Evolutionary conservation across 1,140 invertebrate species (phyloP).

Genomic region (Drosophila sp.): DNA sequence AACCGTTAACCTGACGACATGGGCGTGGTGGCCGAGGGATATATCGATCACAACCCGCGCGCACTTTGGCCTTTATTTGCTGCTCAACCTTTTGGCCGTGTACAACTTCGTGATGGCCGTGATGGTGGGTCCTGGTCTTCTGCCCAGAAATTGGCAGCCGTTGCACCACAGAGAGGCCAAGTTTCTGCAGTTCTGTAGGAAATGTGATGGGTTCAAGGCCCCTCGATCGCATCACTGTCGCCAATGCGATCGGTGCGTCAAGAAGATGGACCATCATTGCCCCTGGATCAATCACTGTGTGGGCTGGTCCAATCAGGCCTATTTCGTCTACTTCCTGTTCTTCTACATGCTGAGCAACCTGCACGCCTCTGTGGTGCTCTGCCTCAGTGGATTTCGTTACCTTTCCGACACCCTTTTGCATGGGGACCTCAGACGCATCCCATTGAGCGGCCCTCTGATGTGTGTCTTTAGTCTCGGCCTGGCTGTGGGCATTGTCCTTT

Average conservation of each 20-base stretch:
- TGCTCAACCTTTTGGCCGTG: conserved; percentile 18
- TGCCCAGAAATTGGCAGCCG: conserved; percentile 47
- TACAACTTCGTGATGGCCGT: conserved; percentile 44
- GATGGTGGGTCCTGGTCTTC: conserved; percentile 45
- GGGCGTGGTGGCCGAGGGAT: conserved; percentile 45
- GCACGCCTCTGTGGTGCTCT: conserved; percentile 91
- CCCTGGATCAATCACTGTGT: conserved; percentile 89
- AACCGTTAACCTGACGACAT: conserved; percentile 35
- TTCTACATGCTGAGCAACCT: conserved; percentile 95
- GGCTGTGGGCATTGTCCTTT: conserved; percentile 94
- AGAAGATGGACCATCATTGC: conserved; percentile 99
- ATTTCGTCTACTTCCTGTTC: conserved; percentile 94
- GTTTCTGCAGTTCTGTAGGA: conserved; percentile 92
- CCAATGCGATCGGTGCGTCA: conserved; percentile 96
- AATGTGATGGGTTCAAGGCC: conserved; percentile 96
- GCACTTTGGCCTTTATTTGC: conserved; percentile 30
- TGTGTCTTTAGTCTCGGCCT: conserved; percentile 93
- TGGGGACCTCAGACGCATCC: background rate
- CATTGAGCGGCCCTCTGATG: conserved; percentile 87
- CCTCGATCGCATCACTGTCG: conserved; percentile 98
- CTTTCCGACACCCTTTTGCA: conserved; percentile 51
- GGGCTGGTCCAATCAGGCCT: conserved; percentile 94
- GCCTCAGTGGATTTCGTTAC: conserved; percentile 89
- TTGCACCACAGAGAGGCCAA: background rate
- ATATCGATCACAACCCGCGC: background rate